These are phyloP conservation scores for Tetropium fuscum DNA, from an alignment of 2,888 invertebrate genomes.

Conservation along the genomic window DNA sequence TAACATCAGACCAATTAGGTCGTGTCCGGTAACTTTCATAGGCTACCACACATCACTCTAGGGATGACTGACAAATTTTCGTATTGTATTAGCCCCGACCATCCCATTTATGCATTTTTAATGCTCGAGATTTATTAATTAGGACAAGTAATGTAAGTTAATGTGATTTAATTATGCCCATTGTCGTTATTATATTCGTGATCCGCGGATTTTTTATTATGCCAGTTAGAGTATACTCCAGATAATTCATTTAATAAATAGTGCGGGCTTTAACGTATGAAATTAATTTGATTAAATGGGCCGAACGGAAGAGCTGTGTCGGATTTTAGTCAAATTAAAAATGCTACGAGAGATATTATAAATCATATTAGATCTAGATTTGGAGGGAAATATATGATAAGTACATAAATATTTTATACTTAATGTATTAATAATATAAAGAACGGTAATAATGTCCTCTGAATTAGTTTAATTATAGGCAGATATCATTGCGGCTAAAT, in stretches of 20 bases:
- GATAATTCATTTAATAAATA: conserved; percentile 31
- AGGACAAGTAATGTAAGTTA: conserved; percentile 47
- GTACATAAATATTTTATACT: too few species aligned
- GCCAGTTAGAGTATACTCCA: conserved; percentile 13
- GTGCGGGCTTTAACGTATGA: conserved; percentile 14
- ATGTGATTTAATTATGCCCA: conserved; percentile 51
- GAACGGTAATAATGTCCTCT: too few species aligned
- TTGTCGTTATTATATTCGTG: conserved; percentile 37
- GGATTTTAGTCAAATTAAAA: conserved; percentile 21
- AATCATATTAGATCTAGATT: background rate
- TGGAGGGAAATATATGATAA: background rate
- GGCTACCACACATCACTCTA: conserved; percentile 9
- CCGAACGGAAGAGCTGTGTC: conserved; percentile 7
- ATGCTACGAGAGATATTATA: background rate
- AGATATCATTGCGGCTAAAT: too few species aligned
- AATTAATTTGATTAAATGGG: conserved; percentile 33
- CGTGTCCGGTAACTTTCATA: background rate
- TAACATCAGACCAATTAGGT: conserved; percentile 3
- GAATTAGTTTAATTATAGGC: too few species aligned
- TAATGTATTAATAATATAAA: too few species aligned
- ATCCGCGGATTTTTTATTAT: conserved; percentile 38
- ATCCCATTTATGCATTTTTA: conserved; percentile 39
- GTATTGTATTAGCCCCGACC: conserved; percentile 36
- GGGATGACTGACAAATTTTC: conserved; percentile 31
- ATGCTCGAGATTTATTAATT: conserved; percentile 53